These are phyloP conservation scores for Drosophila helvetica DNA, from an alignment of 2,888 invertebrate species.

Conservation along the genomic window DNA sequence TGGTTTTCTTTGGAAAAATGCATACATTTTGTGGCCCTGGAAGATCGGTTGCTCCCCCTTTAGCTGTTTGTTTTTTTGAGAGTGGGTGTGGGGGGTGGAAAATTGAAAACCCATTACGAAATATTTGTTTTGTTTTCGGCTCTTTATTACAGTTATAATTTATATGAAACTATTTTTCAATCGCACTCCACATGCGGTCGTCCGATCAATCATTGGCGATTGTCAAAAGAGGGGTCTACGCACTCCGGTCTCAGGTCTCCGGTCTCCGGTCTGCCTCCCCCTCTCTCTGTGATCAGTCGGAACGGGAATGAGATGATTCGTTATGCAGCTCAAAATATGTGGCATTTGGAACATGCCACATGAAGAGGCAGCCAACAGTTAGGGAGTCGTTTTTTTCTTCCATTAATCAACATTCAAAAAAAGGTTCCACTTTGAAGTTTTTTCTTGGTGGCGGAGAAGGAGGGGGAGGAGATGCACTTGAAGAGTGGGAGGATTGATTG, in stretches of 20 bases:
- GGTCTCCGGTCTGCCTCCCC: slow-evolving; percentile 14
- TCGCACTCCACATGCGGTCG: slow-evolving; percentile 66
- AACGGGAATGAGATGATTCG: slow-evolving; percentile 52
- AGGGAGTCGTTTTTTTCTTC: slow-evolving; percentile 42
- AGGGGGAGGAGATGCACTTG: slow-evolving; percentile 36
- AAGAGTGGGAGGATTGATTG: slow-evolving; percentile 35
- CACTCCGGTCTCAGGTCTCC: slow-evolving; percentile 21
- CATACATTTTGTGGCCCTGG: slow-evolving; percentile 45
- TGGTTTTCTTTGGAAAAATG: slow-evolving; percentile 55
- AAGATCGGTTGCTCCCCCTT: not conserved
- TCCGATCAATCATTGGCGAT: slow-evolving; percentile 64
- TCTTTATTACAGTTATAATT: slow-evolving; percentile 78
- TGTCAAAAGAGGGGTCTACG: slow-evolving; percentile 37
- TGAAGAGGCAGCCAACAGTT: slow-evolving; percentile 13
- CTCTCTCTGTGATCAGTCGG: slow-evolving; percentile 41
- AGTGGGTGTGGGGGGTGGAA: slow-evolving; percentile 30
- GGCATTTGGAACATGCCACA: slow-evolving; percentile 65
- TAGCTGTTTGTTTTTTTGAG: not conserved
- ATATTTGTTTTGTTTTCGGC: slow-evolving; percentile 28
- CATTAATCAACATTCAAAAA: slow-evolving; percentile 76
- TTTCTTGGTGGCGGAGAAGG: not conserved
- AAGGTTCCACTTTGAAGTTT: slow-evolving; percentile 46
- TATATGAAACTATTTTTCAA: slow-evolving; percentile 77
- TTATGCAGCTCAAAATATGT: slow-evolving; percentile 73
- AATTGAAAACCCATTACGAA: slow-evolving; percentile 72